Conservation (phyloP, 1,140 invertebrate genomes). For the Physella acuta region DNA sequence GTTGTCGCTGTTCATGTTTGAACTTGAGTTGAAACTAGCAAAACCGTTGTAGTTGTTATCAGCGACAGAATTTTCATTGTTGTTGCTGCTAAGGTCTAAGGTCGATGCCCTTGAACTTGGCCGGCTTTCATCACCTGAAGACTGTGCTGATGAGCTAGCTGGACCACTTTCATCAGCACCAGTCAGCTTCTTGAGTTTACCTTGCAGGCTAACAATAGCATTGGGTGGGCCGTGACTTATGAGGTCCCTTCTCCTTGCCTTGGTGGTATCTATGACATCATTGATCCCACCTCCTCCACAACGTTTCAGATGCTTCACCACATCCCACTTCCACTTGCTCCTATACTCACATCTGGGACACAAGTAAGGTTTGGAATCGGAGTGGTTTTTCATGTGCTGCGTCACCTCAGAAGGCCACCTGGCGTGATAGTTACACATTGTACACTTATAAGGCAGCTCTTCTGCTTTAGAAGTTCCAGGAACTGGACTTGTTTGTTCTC, state of each 20-base stretch:
- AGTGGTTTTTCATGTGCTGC: slow-evolving; percentile 61
- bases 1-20: background rate
- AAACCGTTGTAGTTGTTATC: slow-evolving; percentile 10
- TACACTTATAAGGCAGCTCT: slow-evolving; percentile 56
- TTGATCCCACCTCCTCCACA: slow-evolving; percentile 58
- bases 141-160: background rate
- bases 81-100: slow-evolving; percentile 17
- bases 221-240: slow-evolving; percentile 43
- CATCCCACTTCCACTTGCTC: slow-evolving; percentile 62
- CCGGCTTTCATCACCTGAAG: slow-evolving; percentile 17
- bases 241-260: slow-evolving; percentile 25
- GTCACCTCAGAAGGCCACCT: slow-evolving; percentile 60
- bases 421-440: slow-evolving; percentile 56
- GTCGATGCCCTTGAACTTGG: slow-evolving; percentile 9
- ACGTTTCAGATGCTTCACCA: slow-evolving; percentile 58
- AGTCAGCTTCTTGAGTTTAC: slow-evolving; percentile 34
- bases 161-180: background rate
- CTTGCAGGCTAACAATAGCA: slow-evolving; percentile 47
- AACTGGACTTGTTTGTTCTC: slow-evolving; percentile 1
- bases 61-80: slow-evolving; percentile 21
- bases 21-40: background rate
- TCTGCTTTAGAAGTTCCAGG: slow-evolving; percentile 17
- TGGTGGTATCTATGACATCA: slow-evolving; percentile 57
- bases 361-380: slow-evolving; percentile 58
- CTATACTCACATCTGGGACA: slow-evolving; percentile 58